Percentiles rank a stretch among this genome's conserved stretches.
Conservation (phyloP, 1,140 invertebrate species). For the Schlechtendalia chinensis region DNA sequence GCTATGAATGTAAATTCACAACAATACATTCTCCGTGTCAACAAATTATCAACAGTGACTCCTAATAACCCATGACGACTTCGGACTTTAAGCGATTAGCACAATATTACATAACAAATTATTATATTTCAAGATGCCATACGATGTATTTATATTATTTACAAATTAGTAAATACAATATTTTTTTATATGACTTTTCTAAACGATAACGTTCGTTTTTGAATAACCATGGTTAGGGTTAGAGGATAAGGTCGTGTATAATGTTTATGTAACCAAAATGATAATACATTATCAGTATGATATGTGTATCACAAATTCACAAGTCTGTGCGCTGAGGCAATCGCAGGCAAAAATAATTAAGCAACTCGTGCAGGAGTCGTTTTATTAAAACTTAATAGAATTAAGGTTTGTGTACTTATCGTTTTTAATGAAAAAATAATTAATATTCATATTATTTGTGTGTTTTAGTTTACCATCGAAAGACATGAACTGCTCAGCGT, state of each 20-base stretch:
- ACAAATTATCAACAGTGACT: no score
- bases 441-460: neutral
- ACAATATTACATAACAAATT: no score
- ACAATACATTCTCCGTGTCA: no score
- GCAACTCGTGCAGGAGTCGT: neutral
- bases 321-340: neutral
- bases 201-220: neutral
- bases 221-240: neutral
- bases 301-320: neutral
- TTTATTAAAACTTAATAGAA: neutral
- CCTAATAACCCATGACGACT: no score
- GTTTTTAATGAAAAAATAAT: no score
- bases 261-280: neutral
- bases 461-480: neutral
- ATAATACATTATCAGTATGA: neutral
- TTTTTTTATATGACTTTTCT: no score
- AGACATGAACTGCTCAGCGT: slow-evolving; percentile 22
- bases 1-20: no score
- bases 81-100: no score
- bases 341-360: neutral
- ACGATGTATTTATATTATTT: no score
- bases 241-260: no score
- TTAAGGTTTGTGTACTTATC: neutral
- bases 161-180: no score
- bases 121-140: no score